Evolutionary conservation across 2,797 vertebrate species (phyloP), one percentile per base, ranked within the genome.

Genomic region (Oryzias dopingdopingensis): DNA sequence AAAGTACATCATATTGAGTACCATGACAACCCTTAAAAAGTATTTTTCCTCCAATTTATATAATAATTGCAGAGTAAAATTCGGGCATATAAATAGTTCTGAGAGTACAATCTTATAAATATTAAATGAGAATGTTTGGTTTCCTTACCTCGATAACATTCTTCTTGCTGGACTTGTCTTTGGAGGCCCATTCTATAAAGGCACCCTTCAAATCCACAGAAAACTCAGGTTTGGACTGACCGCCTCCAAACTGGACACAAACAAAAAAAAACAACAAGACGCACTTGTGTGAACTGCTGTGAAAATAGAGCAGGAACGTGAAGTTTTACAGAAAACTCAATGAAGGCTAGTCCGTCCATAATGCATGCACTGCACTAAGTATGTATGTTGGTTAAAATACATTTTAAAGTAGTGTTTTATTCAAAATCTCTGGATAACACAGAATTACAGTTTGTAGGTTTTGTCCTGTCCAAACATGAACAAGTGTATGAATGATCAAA

Each of bases 101-200:
- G 32, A 10, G 32, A 14, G 32, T 10, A 13, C 17, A 23, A 2
- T 6, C 14, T 29, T 3, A 8, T 15, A 22, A 16, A 26, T 32
- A 16, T 16, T 4, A 1, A 23, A 26, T 53, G 16, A 14, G 8
- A 54, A 49, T 14, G 17, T 40, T 23, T 5, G 7, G n/a, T 6
- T 10, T 23, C 14, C 13, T 10, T 48, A 89, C 88, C 86, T 89
- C 88, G 8, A 87, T 8, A 0, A 89, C 86, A 4, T 90, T 42
- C 67, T 90, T 90, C 71, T 97, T 99, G 91, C 96, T 98, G 70
- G 96, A 97, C 84, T 97, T 98, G 68, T 98, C 96, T 77, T 96
- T 99, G 0, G 94, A 91, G 17, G 96, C 96, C 93, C 94, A 94
- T 0, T 96, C 95, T 67, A 96, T 91, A 0, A 91, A 85, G 1